Evolutionary conservation across 2,888 invertebrate species (phyloP), one percentile per base, ranked within the genome.

Genomic region (Mactromeris polynyma): DNA sequence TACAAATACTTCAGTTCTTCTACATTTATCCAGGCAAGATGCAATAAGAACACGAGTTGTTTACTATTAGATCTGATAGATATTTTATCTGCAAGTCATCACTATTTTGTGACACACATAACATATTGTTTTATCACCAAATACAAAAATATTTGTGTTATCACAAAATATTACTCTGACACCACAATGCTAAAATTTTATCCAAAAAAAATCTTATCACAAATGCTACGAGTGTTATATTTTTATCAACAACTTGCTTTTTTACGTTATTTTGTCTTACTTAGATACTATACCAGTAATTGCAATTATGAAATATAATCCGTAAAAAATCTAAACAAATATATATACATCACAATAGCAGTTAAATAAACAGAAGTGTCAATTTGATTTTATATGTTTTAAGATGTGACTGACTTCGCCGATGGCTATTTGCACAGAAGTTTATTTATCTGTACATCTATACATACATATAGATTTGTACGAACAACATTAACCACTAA

Each of bases 381-480:
- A 73, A 73, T 73, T 17, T 26, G 36, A 73, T 19, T 6, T 2
- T 73, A 33, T 36, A 33, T 33, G 36, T 73, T 73, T 73, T 73
- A 33, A 73, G 36, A 58, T 26, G 9, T 17, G 19, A 26, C 73
- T 73, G 73, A 73, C 73, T 73, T 73, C 36, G 73, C 73, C 73
- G 19, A 73, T 33, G 73, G 73, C 73, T 36, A 73, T 73, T 73
- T 36, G 73, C 33, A 58, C 58, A 58, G n/a, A 33, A 73, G 21
- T 33, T 73, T 73, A 73, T 73, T 73, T 73, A 36, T 36, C 36
- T 36, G 4, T 33, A 36, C 36, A 73, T 36, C 31, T 73, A 0
- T 4, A 33, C 31, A 73, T 33, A 73, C 19, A 73, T 73, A 14
- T 17, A 58, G 26, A 58, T 73, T 11, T 73, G 31, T 31, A 73